phyloP scores from a whole-genome alignment of 64 coral and sea anemone species.

The Actinia equina region DNA sequence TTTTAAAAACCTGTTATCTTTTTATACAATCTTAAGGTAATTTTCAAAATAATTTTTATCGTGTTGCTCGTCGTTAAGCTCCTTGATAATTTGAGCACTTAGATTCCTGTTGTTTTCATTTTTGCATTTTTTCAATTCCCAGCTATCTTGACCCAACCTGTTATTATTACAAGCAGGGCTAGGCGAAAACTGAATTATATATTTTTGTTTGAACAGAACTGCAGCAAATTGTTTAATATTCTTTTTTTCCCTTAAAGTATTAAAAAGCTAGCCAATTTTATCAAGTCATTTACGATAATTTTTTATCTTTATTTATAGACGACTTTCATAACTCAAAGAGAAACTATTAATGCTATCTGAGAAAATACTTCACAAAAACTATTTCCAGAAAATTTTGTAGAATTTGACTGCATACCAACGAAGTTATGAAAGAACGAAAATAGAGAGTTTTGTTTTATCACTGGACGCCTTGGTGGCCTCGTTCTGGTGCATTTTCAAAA shows the following conservation, averaged over 20 bases:
- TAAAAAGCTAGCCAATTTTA: background rate
- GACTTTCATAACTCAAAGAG: too few species aligned
- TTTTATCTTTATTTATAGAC: too few species aligned
- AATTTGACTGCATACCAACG: too few species aligned
- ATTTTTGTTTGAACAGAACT: background rate
- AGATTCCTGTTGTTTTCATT: background rate
- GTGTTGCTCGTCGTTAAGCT: background rate
- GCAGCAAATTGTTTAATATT: background rate
- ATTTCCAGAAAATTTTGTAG: too few species aligned
- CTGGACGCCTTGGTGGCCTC: too few species aligned
- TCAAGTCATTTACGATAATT: background rate
- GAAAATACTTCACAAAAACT: too few species aligned
- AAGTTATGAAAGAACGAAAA: too few species aligned
- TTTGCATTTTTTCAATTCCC: background rate
- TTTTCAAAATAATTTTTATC: background rate
- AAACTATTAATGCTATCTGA: too few species aligned
- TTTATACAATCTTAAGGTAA: background rate
- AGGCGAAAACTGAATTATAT: background rate
- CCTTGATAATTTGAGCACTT: background rate
- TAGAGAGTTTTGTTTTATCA: too few species aligned
- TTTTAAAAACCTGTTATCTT: background rate
- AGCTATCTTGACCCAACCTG: background rate
- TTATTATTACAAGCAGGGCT: background rate
- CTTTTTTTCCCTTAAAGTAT: background rate
- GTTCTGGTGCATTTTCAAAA: too few species aligned